Base-by-base conservation (phyloP, 2,888 invertebrate genomes). In the Tenthredo scrophulariae region DNA sequence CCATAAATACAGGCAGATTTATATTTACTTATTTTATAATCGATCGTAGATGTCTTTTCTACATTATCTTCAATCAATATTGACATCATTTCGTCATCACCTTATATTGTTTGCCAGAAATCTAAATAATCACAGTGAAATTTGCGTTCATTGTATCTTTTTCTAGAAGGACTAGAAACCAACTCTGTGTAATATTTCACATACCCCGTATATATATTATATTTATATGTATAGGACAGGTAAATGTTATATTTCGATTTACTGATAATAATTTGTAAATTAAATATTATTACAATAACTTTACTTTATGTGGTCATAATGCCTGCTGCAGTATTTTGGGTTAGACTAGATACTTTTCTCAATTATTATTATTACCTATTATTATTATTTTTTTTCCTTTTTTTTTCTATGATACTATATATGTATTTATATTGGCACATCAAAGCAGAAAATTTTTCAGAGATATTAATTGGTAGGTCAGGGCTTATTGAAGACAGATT, bases 281-380 rank as follows among this genome's bases (percentile, higher is more conserved):
- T 85, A 85, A 72, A 74, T 26, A 86, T 79, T 85, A 84, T 86
- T 86, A 85, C 46, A 83, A 86, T 86, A 54, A 82, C 70, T 84
- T 82, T 79, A 82, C 70, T 89, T 89, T 90, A 91, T 89, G 89
- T 91, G 91, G 91, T 92, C 91, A 91, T 91, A 91, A 93, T 92
- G 92, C 93, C 93, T 93, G 91, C 89, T 92, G 89, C 93, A 93
- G 93, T 93, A 93, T 93, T 93, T 93, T 90, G 90, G 89, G 91
- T 91, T 92, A 93, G 92, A 91, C 89, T 92, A 92, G 92, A 90
- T 89, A 89, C 85, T 88, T 88, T 84, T 90, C 84, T 90, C 87
- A 86, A 84, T 89, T 46, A 26, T 40, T 62, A 40, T 18, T 58
- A 33, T 58, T n/a, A n/a, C n/a, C n/a, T n/a, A 37, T 79, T 54